A percentile compares a stretch with the other conserved stretches of the same genome.
Conservation (phyloP, 1,140 invertebrate species). For the Eumeta japonica region DNA sequence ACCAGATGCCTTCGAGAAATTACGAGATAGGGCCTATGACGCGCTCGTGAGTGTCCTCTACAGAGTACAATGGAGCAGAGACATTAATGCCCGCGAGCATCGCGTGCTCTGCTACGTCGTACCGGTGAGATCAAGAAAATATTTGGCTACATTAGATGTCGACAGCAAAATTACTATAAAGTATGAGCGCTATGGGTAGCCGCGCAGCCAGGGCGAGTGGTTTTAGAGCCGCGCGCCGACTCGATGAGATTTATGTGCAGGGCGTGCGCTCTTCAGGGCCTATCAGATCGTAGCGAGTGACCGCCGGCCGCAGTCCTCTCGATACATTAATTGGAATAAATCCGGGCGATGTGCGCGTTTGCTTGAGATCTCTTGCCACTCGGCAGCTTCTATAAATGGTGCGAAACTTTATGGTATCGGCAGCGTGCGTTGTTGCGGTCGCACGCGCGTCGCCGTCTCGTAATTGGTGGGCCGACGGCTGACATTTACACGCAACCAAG, state of each 20-base stretch:
- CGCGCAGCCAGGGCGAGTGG: no score
- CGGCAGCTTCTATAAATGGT: slow-evolving; percentile 42
- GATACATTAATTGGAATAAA: slow-evolving; percentile 1
- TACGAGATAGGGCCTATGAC: slow-evolving; percentile 41
- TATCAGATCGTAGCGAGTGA: no score
- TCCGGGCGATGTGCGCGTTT: background rate
- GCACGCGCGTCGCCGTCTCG: slow-evolving; percentile 23
- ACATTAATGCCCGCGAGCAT: slow-evolving; percentile 32
- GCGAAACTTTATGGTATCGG: slow-evolving; percentile 45
- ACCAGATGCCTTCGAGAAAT: slow-evolving; percentile 29
- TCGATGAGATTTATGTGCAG: no score
- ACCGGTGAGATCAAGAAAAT: no score
- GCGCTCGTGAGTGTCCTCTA: slow-evolving; percentile 40
- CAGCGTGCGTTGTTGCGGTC: slow-evolving; percentile 34
- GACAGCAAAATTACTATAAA: no score
- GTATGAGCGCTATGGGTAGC: no score
- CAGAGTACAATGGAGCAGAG: slow-evolving; percentile 26
- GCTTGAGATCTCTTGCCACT: slow-evolving; percentile 14
- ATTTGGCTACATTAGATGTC: no score
- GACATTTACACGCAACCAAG: slow-evolving; percentile 46
- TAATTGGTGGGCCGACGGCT: slow-evolving; percentile 44
- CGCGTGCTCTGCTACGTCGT: no score
- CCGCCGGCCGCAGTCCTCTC: no score
- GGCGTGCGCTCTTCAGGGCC: no score
- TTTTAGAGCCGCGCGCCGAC: no score